Evolutionary conservation across 2,888 invertebrate genomes (phyloP).

Genomic region (Hyposoter didymator): DNA sequence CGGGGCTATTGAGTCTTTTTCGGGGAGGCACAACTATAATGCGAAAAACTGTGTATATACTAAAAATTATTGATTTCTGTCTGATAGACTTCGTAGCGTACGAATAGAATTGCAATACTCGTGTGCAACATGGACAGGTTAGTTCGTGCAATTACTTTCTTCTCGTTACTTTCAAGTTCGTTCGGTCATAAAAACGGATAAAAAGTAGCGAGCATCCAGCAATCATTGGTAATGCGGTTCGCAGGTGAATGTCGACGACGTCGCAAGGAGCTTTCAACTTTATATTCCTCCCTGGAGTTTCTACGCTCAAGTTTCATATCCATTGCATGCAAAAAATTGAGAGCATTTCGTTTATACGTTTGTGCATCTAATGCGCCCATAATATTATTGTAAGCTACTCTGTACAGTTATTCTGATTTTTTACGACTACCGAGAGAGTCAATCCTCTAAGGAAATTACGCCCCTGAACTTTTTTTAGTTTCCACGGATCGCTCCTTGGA

Average conservation of each 20-base stretch:
- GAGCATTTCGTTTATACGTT: constrained; percentile 2
- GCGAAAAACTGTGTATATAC: too few relatives aligned
- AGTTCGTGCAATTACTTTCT: constrained; percentile 12
- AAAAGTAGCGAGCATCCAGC: background rate
- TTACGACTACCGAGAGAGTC: background rate
- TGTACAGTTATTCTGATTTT: constrained; percentile 3
- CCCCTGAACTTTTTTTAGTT: background rate
- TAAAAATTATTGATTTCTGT: too few relatives aligned
- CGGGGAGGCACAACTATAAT: too few relatives aligned
- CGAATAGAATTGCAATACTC: background rate
- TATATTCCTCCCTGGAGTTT: background rate
- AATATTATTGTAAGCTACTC: background rate
- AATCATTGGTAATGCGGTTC: constrained; percentile 1
- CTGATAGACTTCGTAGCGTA: background rate
- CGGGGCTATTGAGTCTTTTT: too few relatives aligned
- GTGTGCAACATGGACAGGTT: background rate
- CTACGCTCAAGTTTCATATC: background rate
- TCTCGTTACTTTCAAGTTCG: background rate
- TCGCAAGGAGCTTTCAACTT: background rate
- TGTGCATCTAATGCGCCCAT: background rate
- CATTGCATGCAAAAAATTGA: background rate
- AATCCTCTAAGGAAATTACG: constrained; percentile 17
- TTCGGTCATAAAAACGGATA: background rate
- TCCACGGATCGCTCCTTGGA: background rate
- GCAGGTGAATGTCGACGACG: background rate